A percentile compares a stretch with the other conserved stretches of the same genome.
These are phyloP conservation scores for Andricus grossulariae DNA, from an alignment of 1,140 invertebrate species.

Conservation along the genomic window DNA sequence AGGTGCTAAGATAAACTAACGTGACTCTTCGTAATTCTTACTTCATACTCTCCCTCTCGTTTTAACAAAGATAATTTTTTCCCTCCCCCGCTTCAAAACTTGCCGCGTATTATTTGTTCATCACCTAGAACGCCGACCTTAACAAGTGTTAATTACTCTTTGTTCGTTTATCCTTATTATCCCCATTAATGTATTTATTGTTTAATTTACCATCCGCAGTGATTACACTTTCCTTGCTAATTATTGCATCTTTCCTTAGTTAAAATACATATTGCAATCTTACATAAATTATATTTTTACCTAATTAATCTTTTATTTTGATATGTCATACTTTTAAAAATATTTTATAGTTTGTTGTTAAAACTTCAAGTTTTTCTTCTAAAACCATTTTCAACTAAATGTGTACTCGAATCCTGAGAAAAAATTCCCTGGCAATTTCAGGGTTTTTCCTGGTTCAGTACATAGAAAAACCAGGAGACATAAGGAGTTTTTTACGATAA, in stretches of 20 bases:
- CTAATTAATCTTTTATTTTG: background rate
- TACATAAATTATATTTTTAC: background rate
- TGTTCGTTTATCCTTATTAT: conserved; percentile 21
- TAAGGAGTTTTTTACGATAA: too few relatives aligned
- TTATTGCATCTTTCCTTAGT: background rate
- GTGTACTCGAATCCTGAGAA: too few relatives aligned
- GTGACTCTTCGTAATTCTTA: conserved; percentile 7
- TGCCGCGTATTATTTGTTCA: conserved; percentile 20
- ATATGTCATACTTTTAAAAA: background rate
- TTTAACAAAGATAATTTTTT: conserved; percentile 22
- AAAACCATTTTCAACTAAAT: too few relatives aligned
- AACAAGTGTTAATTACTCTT: conserved; percentile 27
- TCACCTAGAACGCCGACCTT: conserved; percentile 5
- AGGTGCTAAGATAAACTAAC: conserved; percentile 15
- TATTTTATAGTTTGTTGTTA: too few relatives aligned
- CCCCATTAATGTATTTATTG: conserved; percentile 15
- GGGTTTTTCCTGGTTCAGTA: too few relatives aligned
- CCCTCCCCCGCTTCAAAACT: background rate
- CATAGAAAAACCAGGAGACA: too few relatives aligned
- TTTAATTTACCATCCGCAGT: background rate
- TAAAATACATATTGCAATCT: too few relatives aligned
- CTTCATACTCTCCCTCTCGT: conserved; percentile 22
- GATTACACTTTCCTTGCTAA: background rate
- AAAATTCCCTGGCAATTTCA: too few relatives aligned
- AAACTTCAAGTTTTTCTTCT: too few relatives aligned